phyloP scores from a whole-genome alignment of 2,888 invertebrate species.

The Timema cristinae region DNA sequence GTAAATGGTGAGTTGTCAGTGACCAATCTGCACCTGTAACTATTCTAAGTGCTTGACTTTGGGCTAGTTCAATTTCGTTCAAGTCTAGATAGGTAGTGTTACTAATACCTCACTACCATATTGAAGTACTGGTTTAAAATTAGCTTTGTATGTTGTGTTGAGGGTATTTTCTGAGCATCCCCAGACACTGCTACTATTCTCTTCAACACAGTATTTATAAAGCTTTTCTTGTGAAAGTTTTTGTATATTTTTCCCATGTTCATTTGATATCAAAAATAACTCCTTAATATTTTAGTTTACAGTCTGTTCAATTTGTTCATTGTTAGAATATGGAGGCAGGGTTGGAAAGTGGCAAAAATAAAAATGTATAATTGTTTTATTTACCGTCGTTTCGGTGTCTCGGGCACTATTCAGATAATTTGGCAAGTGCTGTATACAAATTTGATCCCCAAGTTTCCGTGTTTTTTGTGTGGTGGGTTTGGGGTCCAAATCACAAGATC shows the following conservation, averaged over 20 bases:
- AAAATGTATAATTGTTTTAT: neutral
- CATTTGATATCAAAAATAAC: neutral
- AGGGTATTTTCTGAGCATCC: neutral
- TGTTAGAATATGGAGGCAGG: neutral
- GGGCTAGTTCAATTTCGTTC: too few relatives aligned
- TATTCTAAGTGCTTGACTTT: too few relatives aligned
- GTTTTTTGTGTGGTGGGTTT: conserved; percentile 7
- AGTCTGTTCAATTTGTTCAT: neutral
- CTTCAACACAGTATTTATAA: conserved; percentile 3
- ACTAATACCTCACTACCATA: too few relatives aligned
- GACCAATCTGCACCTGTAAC: too few relatives aligned
- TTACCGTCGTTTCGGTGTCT: conserved; percentile 4
- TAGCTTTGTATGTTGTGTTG: conserved; percentile 7
- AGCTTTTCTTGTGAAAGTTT: neutral
- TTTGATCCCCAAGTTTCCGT: neutral
- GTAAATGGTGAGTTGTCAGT: too few relatives aligned
- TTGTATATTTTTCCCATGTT: conserved; percentile 1
- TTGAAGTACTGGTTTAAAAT: conserved; percentile 4
- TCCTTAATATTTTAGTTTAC: neutral
- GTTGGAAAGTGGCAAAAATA: conserved; percentile 8
- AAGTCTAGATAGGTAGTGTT: too few relatives aligned
- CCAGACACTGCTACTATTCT: neutral
- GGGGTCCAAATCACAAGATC: conserved; percentile 14
- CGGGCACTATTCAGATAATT: conserved; percentile 9
- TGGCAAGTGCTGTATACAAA: neutral